A percentile compares a stretch with the other conserved stretches of the same genome.
phyloP scores from a whole-genome alignment of 2,113 vertebrate genomes.

The Gnathonemus echidnorhynchus region DNA sequence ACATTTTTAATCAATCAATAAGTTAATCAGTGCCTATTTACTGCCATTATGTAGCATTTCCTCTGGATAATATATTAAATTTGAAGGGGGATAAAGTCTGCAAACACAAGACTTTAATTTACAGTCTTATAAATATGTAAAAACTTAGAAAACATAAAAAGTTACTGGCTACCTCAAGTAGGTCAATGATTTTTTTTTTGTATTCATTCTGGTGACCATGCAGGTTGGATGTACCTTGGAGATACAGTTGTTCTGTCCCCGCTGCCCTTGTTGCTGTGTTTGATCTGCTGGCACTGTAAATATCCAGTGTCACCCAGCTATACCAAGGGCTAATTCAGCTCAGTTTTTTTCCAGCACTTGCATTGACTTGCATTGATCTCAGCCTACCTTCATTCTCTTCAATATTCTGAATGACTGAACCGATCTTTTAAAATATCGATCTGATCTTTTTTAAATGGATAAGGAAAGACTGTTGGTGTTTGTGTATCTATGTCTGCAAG shows the following conservation, averaged over 20 bases:
- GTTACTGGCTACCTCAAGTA: not conserved
- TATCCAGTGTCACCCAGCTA: not conserved
- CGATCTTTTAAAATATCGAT: conserved; percentile 9
- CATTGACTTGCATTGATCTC: conserved; percentile 11
- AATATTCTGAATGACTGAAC: not conserved
- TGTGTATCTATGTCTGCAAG: not conserved
- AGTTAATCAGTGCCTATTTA: not conserved
- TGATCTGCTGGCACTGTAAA: not conserved
- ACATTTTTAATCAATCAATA: not conserved
- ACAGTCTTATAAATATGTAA: not conserved
- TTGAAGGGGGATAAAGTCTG: not conserved
- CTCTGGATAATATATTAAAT: not conserved
- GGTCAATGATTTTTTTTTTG: not conserved
- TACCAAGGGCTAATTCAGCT: not conserved
- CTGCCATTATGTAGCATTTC: not conserved
- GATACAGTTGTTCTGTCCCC: not conserved
- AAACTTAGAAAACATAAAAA: not conserved
- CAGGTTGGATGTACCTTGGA: not conserved
- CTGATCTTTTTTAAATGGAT: conserved; percentile 3
- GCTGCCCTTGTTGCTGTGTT: conserved; percentile 1
- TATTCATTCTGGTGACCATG: not conserved
- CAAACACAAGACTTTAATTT: not conserved
- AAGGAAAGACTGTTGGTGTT: not conserved
- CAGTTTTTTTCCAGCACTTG: not conserved
- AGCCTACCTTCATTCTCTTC: not conserved